Percentiles rank a stretch among this genome's conserved stretches.
These are phyloP conservation scores for Eurytoma adleriae DNA, from an alignment of 2,888 invertebrate species.

Conservation along the genomic window DNA sequence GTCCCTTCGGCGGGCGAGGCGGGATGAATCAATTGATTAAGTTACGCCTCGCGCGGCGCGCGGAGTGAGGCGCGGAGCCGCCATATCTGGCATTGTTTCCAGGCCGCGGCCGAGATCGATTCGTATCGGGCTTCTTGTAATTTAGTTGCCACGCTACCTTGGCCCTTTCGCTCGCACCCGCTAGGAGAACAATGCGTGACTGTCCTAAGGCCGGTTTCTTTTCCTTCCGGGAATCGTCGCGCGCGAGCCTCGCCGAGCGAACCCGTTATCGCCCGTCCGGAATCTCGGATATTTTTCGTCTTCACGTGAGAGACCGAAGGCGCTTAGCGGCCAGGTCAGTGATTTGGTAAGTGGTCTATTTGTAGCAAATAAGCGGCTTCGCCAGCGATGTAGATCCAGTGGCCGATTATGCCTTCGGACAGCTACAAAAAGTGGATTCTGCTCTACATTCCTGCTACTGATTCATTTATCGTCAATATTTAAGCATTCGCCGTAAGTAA, in stretches of 20 bases:
- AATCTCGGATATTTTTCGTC: constrained; percentile 19
- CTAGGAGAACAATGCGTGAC: constrained; percentile 15
- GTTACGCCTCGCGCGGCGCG: constrained; percentile 9
- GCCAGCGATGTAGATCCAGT: background rate
- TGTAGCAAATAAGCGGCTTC: constrained; percentile 16
- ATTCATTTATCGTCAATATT: no score
- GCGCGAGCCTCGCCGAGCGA: background rate
- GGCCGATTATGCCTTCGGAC: background rate
- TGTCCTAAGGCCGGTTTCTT: constrained; percentile 4
- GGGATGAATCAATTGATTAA: constrained; percentile 48
- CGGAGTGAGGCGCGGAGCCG: no score
- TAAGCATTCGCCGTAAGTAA: no score
- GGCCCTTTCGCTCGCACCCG: background rate
- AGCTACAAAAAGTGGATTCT: background rate
- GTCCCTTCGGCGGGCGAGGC: background rate
- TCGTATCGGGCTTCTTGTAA: background rate
- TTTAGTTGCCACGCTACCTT: constrained; percentile 17
- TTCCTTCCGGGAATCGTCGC: constrained; percentile 27
- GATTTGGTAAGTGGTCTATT: background rate
- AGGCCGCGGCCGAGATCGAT: background rate
- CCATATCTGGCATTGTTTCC: constrained; percentile 29
- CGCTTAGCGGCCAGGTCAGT: constrained; percentile 4
- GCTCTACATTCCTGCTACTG: background rate
- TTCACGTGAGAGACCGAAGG: background rate
- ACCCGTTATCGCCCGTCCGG: constrained; percentile 19